These are phyloP conservation scores for Drosophila asahinai DNA, from an alignment of 1,140 invertebrate genomes.

Conservation along the genomic window DNA sequence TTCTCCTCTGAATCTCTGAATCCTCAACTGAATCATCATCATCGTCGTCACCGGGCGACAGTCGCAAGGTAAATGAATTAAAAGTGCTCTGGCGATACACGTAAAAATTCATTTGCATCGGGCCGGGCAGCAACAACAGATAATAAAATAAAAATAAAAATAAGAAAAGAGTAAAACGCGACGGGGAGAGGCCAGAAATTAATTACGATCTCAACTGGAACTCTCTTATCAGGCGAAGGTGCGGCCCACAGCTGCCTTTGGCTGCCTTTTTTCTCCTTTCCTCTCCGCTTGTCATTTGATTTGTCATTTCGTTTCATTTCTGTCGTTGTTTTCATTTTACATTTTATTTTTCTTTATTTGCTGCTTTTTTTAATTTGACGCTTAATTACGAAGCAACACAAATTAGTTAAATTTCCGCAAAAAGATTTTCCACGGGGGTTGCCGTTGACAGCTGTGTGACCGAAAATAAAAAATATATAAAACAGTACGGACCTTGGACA, in stretches of 20 bases:
- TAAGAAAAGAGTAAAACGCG: conserved; percentile 1
- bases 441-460: conserved; percentile 41
- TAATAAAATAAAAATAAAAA: conserved; percentile 21
- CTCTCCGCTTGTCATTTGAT: conserved; percentile 33
- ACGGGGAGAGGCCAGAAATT: conserved; percentile 55
- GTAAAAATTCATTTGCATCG: conserved; percentile 76
- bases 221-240: conserved; percentile 58
- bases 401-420: conserved; percentile 56
- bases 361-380: conserved; percentile 30
- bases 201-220: conserved; percentile 66
- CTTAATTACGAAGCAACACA: conserved; percentile 44
- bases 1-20: conserved; percentile 25
- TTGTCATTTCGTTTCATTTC: conserved; percentile 43
- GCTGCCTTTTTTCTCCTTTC: neutral
- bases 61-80: conserved; percentile 54
- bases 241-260: conserved; percentile 44
- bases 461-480: neutral
- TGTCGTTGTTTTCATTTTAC: conserved; percentile 24
- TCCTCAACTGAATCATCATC: conserved; percentile 57
- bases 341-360: conserved; percentile 7
- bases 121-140: conserved; percentile 23
- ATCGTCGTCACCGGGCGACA: conserved; percentile 23
- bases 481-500: neutral
- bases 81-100: conserved; percentile 49
- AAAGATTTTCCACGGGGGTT: conserved; percentile 8